Base-by-base conservation (phyloP, 37 sponge, comb jelly and placozoan species). In the Theonella swinhoei region DNA sequence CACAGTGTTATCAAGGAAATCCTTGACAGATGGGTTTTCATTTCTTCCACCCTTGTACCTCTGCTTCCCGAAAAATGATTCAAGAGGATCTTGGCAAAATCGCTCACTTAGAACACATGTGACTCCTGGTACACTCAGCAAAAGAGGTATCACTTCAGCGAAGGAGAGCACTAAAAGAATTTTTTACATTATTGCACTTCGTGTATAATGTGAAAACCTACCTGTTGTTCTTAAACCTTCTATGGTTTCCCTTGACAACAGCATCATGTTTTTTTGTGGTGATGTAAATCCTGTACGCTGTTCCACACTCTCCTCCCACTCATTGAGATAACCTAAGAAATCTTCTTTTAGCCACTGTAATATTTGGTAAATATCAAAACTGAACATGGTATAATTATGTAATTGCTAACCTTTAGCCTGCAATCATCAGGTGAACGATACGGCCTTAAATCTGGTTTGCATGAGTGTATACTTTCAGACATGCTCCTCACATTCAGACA, bases 1-100 rank as follows among this genome's bases (percentile, higher is more conserved):
- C 41, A 35, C 74, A n/a, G 83, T 30, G 4, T 68, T 47, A 25
- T 68, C 59, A 20, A 81, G 30, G 35, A 26, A 81, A 26, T 39
- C 60, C 42, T 69, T 69, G 9, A 40, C 71, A 19, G 82, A 43
- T 32, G 82, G 82, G 72, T 81, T 81, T 30, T 81, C 82, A 69
- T 40, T 68, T 20, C 72, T 28, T 43, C 58, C 70, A 30, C 78
- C 78, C 39, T 77, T 77, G 64, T 63, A 63, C 23, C 78, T 59
- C 34, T 77, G 78, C 78, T 77, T 60, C 34, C 78, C 78, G 62
- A 75, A 47, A 40, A 75, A 75, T 26, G 76, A 42, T 37, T 83
- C 83, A 23, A 83, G 64, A 34, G 65, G 65, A 58, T 83, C 83
- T 35, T 73, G 83, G 23, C 17, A 24, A 74, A 83, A 73, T 23